Percentiles rank a stretch among this genome's conserved stretches.
Conservation (phyloP, 2,888 invertebrate genomes). For the Fissipunctia ypsillon region DNA sequence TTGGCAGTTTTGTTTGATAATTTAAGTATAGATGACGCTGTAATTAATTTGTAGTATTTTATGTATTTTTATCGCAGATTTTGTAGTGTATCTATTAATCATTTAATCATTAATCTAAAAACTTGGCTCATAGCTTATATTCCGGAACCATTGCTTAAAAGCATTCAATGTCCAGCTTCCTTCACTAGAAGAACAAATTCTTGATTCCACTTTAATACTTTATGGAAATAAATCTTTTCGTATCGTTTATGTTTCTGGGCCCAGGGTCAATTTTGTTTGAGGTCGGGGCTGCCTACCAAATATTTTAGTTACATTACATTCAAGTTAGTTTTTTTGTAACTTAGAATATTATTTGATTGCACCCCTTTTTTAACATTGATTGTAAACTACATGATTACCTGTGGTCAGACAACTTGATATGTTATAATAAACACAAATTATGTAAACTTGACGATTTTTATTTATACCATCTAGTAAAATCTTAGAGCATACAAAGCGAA, state of each 20-base stretch:
- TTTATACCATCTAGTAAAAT: not conserved
- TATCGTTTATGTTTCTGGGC: not conserved
- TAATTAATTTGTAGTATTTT: not conserved
- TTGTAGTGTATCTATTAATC: not conserved
- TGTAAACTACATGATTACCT: not conserved
- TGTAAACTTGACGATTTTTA: not conserved
- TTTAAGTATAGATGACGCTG: constrained; percentile 25
- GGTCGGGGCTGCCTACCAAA: no score
- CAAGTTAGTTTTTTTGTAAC: not conserved
- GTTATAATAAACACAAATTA: not conserved
- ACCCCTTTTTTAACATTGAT: not conserved
- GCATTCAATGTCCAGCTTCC: not conserved
- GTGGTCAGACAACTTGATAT: not conserved
- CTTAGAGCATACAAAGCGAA: not conserved
- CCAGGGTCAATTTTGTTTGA: no score
- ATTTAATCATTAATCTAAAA: not conserved
- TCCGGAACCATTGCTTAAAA: not conserved
- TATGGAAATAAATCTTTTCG: not conserved
- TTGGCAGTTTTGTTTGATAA: not conserved
- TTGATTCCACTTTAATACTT: not conserved
- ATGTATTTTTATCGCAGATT: not conserved
- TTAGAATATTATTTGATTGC: not conserved
- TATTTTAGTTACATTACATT: not conserved
- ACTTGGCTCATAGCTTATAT: not conserved
- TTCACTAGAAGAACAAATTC: not conserved